A percentile compares a stretch with the other conserved stretches of the same genome.
Conservation (phyloP, 1,140 invertebrate species). For the Apis laboriosa region DNA sequence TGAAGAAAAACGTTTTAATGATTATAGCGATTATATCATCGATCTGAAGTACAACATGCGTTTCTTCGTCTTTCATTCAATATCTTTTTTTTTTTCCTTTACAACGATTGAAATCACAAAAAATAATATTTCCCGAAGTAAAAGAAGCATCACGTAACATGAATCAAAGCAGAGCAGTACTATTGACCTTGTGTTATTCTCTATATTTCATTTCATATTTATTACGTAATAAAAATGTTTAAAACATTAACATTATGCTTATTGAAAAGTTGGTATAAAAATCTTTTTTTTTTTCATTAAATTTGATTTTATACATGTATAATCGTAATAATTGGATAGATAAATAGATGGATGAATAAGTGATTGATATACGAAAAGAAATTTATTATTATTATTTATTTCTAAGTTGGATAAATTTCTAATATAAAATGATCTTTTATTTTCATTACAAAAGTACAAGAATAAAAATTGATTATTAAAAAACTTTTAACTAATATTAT, state of each 20-base stretch:
- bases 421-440: too few relatives aligned
- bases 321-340: too few relatives aligned
- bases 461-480: too few relatives aligned
- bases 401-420: too few relatives aligned
- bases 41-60: background rate
- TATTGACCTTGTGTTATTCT: conserved; percentile 24
- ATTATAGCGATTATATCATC: background rate
- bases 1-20: background rate
- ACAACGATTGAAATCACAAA: background rate
- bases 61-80: background rate
- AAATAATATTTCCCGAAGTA: background rate
- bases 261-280: background rate
- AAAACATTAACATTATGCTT: background rate
- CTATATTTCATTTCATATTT: background rate
- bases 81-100: background rate
- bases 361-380: too few relatives aligned
- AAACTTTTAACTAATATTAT: too few relatives aligned
- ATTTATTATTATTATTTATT: too few relatives aligned
- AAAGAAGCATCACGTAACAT: background rate
- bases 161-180: conserved; percentile 38
- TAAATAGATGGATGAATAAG: too few relatives aligned
- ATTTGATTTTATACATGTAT: too few relatives aligned
- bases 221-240: background rate
- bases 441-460: too few relatives aligned
- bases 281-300: background rate